Conservation (phyloP, 2,888 invertebrate species). For the Pollenia angustigena region DNA sequence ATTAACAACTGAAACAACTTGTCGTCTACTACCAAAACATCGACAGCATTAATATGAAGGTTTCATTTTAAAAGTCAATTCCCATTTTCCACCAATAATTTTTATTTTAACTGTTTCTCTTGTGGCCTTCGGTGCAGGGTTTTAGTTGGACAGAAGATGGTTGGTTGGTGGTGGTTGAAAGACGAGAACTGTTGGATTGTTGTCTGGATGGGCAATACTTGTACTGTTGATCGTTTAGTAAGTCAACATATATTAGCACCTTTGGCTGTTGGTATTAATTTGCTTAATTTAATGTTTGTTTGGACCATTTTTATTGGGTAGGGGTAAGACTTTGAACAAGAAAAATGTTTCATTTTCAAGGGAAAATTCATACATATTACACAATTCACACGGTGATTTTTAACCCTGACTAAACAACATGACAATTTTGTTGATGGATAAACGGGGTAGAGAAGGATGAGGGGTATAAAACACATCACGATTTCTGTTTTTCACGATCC, state of each 20-base stretch:
- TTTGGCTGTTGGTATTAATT: slow-evolving; percentile 59
- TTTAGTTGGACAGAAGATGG: slow-evolving; percentile 18
- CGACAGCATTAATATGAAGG: slow-evolving; percentile 2
- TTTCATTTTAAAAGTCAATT: slow-evolving; percentile 40
- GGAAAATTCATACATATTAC: no score
- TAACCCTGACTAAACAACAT: no score
- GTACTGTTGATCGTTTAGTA: slow-evolving; percentile 60
- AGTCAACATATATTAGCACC: slow-evolving; percentile 72
- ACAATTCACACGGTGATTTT: no score
- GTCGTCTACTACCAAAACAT: slow-evolving; percentile 23
- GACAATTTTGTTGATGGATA: no score
- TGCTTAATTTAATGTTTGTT: slow-evolving; percentile 60
- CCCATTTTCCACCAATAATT: slow-evolving; percentile 31
- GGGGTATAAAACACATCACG: no score
- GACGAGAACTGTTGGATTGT: no score
- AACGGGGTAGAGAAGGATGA: no score
- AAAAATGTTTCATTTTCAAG: neutral
- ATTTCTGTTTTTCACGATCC: no score
- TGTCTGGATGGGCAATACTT: slow-evolving; percentile 45
- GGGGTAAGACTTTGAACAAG: neutral
- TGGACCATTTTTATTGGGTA: slow-evolving; percentile 30
- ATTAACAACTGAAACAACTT: slow-evolving; percentile 52
- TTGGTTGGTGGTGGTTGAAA: neutral
- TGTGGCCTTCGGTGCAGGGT: neutral
- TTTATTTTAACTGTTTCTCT: slow-evolving; percentile 1